phyloP scores from a whole-genome alignment of 2,797 vertebrate genomes.

The Leptodactylus fallax region DNA sequence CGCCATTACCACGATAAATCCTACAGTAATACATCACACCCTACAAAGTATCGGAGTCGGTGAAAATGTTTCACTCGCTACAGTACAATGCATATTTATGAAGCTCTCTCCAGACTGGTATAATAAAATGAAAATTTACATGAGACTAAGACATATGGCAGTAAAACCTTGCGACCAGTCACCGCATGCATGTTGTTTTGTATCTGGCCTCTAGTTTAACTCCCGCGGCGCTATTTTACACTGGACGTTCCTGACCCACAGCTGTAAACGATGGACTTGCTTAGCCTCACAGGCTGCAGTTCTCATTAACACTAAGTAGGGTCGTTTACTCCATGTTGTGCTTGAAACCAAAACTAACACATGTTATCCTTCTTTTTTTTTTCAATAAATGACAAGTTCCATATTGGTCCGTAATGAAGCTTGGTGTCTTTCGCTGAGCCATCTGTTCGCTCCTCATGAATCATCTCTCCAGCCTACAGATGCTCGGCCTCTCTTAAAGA shows the following conservation, averaged over 20 bases:
- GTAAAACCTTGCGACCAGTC: slow-evolving; percentile 43
- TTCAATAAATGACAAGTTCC: slow-evolving; percentile 57
- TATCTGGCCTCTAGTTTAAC: slow-evolving; percentile 25
- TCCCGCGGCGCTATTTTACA: slow-evolving; percentile 15
- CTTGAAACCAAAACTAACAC: slow-evolving; percentile 55
- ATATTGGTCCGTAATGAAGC: slow-evolving; percentile 49
- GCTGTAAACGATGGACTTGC: slow-evolving; percentile 43
- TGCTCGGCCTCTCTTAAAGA: slow-evolving; percentile 58
- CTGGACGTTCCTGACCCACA: slow-evolving; percentile 45
- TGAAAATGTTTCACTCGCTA: background rate
- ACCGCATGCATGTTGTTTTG: slow-evolving; percentile 43
- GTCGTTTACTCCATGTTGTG: slow-evolving; percentile 50
- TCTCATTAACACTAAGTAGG: slow-evolving; percentile 62
- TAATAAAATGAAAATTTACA: slow-evolving; percentile 15
- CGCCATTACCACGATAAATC: too few species aligned
- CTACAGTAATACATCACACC: background rate
- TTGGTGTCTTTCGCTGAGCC: slow-evolving; percentile 34
- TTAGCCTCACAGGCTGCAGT: slow-evolving; percentile 44
- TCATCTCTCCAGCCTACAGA: slow-evolving; percentile 52
- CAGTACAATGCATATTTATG: slow-evolving; percentile 12
- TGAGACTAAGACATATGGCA: slow-evolving; percentile 39
- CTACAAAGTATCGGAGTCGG: background rate
- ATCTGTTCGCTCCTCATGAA: slow-evolving; percentile 52
- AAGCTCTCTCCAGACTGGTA: background rate
- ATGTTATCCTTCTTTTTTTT: slow-evolving; percentile 44